Percentiles rank a stretch among this genome's conserved stretches.
Conservation (phyloP, 2,888 invertebrate species). For the Eupeodes latifasciatus region DNA sequence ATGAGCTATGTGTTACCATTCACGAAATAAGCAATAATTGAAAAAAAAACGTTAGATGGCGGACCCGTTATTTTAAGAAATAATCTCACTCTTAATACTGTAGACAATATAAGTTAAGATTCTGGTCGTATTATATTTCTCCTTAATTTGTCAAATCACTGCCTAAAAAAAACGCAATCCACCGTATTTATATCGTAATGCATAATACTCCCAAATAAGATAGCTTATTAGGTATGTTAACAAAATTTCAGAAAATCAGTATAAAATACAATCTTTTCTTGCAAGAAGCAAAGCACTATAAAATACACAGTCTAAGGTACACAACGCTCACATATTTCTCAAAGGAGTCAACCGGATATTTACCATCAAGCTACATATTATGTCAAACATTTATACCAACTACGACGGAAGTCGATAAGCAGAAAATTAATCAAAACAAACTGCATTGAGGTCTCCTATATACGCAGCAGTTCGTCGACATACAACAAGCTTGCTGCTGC, state of each 20-base stretch:
- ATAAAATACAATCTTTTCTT: constrained; percentile 62
- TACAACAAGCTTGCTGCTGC: neutral
- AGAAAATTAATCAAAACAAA: constrained; percentile 76
- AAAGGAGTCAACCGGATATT: constrained; percentile 76
- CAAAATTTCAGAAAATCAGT: constrained; percentile 54
- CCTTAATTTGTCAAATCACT: too few relatives aligned
- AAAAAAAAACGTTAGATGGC: too few relatives aligned
- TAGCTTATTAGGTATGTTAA: constrained; percentile 15
- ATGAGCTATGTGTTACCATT: too few relatives aligned
- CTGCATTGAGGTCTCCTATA: constrained; percentile 67
- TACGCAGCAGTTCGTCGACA: constrained; percentile 7
- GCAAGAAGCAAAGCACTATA: constrained; percentile 35
- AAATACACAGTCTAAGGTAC: neutral
- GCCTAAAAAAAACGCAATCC: constrained; percentile 4
- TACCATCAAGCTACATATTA: constrained; percentile 67
- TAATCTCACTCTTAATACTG: too few relatives aligned
- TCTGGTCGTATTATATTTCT: too few relatives aligned
- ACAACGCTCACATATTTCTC: constrained; percentile 42
- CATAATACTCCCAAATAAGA: constrained; percentile 16
- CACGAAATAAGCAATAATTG: too few relatives aligned
- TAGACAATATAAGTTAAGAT: too few relatives aligned
- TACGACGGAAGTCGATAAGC: constrained; percentile 76
- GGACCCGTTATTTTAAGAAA: too few relatives aligned
- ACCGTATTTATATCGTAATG: neutral
- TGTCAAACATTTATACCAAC: constrained; percentile 62